A percentile compares a stretch with the other conserved stretches of the same genome.
phyloP scores from a whole-genome alignment of 1,140 invertebrate species.

The Armadillidium nasatum region DNA sequence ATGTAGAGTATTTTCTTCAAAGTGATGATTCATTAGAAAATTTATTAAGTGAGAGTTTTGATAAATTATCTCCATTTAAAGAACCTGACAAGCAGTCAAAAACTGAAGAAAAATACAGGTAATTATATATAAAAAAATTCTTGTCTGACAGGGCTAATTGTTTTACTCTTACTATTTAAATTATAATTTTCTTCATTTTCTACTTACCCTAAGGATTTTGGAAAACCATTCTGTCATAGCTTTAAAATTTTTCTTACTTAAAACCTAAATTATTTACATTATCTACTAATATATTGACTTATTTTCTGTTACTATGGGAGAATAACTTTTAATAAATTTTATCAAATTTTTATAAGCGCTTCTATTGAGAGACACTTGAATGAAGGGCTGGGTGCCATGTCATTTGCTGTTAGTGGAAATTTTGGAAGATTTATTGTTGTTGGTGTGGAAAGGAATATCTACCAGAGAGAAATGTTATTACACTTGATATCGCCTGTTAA shows the following conservation, averaged over 20 bases:
- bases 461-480: background rate
- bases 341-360: too few species aligned
- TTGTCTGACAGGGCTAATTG: too few species aligned
- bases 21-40: background rate
- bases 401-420: background rate
- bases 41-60: background rate
- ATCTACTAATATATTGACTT: too few species aligned
- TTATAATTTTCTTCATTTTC: too few species aligned
- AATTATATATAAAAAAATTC: background rate
- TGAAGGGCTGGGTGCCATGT: background rate
- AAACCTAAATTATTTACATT: too few species aligned
- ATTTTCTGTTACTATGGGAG: too few species aligned
- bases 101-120: background rate
- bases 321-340: too few species aligned
- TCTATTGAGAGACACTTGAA: background rate
- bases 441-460: background rate
- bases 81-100: background rate
- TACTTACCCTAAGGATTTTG: too few species aligned
- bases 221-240: too few species aligned
- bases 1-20: too few species aligned
- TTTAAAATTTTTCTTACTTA: too few species aligned
- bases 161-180: too few species aligned
- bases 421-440: background rate
- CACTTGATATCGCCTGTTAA: background rate
- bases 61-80: constrained; percentile 8